These are phyloP conservation scores for Tetrapedia diversipes DNA, from an alignment of 2,888 invertebrate species.

Conservation along the genomic window DNA sequence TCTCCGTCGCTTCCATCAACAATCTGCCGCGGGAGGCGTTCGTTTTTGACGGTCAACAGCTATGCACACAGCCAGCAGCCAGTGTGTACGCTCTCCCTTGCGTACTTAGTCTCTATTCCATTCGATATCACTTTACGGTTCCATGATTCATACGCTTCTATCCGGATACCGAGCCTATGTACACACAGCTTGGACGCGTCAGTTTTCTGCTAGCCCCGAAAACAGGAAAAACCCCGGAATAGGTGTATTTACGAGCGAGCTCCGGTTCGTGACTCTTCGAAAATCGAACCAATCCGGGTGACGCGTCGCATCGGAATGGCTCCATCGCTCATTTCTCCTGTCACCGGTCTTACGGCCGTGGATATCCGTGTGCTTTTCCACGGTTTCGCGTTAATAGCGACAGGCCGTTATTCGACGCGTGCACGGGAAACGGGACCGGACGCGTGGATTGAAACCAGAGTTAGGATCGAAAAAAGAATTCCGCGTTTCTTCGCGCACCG, in stretches of 20 bases:
- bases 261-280: conserved; percentile 65
- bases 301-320: conserved; percentile 45
- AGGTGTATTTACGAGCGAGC: conserved; percentile 64
- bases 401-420: conserved; percentile 11
- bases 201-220: conserved; percentile 39
- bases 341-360: conserved; percentile 52
- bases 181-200: conserved; percentile 41
- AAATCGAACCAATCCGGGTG: conserved; percentile 66
- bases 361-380: conserved; percentile 46
- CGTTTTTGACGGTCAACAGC: conserved; percentile 64
- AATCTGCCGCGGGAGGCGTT: conserved; percentile 64
- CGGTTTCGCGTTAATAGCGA: conserved; percentile 54
- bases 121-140: conserved; percentile 76
- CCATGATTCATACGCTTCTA: conserved; percentile 73
- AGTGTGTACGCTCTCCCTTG: conserved; percentile 1
- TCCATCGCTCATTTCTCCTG: conserved; percentile 42
- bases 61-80: conserved; percentile 12
- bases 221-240: conserved; percentile 49
- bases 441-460: background rate
- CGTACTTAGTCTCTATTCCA: conserved; percentile 58
- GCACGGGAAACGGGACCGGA: background rate
- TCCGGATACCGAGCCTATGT: conserved; percentile 7
- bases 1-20: too few species aligned
- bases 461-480: too few species aligned
- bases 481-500: too few species aligned